These are phyloP conservation scores for Phasia obesa DNA, from an alignment of 2,888 invertebrate genomes.

Conservation along the genomic window DNA sequence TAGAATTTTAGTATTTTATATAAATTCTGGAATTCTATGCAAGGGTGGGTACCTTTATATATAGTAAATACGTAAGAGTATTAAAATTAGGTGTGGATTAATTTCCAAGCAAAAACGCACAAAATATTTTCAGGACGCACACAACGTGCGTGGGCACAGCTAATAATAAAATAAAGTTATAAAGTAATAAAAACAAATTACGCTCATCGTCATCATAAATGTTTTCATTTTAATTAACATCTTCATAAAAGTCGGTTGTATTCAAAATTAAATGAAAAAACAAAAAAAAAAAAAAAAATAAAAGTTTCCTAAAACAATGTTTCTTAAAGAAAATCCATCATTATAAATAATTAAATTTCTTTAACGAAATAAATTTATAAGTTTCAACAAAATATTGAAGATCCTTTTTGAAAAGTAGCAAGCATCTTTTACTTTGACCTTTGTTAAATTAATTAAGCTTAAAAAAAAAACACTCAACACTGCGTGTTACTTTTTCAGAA, in stretches of 20 bases:
- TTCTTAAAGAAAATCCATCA: not conserved
- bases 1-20: too few relatives aligned
- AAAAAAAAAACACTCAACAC: not conserved
- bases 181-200: slow-evolving; percentile 19
- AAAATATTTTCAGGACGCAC: too few relatives aligned
- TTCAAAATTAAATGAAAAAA: slow-evolving; percentile 21
- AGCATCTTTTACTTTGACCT: not conserved
- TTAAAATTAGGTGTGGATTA: too few relatives aligned
- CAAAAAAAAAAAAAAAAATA: not conserved
- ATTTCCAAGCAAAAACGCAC: too few relatives aligned
- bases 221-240: slow-evolving; percentile 42
- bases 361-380: not conserved
- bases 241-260: slow-evolving; percentile 15
- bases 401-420: not conserved
- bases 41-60: too few relatives aligned
- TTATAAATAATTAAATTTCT: slow-evolving; percentile 10
- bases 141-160: too few relatives aligned
- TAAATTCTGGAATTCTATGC: too few relatives aligned
- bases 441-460: not conserved
- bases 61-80: too few relatives aligned
- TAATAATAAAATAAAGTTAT: too few relatives aligned
- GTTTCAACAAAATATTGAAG: not conserved
- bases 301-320: not conserved
- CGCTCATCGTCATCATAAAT: slow-evolving; percentile 21
- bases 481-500: not conserved